Conservation (phyloP, 92 coral and sea anemone species). For the Pocillopora grandis region DNA sequence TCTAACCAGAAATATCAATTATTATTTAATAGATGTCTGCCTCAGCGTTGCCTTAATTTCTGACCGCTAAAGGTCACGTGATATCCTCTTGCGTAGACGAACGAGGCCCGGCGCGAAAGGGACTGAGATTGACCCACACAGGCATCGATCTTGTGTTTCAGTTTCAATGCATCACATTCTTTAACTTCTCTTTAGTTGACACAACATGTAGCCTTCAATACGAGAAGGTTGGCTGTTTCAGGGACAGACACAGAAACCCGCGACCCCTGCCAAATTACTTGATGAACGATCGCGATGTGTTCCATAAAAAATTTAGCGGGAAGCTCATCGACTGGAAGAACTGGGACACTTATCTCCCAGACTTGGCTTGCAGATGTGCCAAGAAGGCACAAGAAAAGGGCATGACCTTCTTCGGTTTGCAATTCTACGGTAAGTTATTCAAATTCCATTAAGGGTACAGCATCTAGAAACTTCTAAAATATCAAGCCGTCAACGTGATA, state of each 20-base stretch:
- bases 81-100: too few species aligned
- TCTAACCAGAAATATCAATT: too few species aligned
- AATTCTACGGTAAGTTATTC: conserved; percentile 52
- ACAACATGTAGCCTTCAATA: not conserved
- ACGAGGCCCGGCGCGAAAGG: too few species aligned
- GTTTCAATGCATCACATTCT: not conserved
- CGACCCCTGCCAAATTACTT: conserved; percentile 48
- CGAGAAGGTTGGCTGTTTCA: conserved; percentile 44
- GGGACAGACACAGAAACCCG: conserved; percentile 29
- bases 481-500: not conserved
- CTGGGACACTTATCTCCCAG: conserved; percentile 61
- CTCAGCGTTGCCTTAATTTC: too few species aligned
- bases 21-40: too few species aligned
- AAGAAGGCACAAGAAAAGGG: conserved; percentile 41
- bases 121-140: too few species aligned
- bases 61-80: too few species aligned
- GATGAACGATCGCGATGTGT: conserved; percentile 52
- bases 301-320: conserved; percentile 31
- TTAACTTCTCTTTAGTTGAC: not conserved
- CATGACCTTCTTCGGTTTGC: conserved; percentile 54
- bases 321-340: conserved; percentile 53
- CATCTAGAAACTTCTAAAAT: not conserved
- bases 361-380: conserved; percentile 65
- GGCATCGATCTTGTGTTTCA: too few species aligned
- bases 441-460: not conserved